phyloP scores from a whole-genome alignment of 2,797 vertebrate species.

The Champsocephalus esox region DNA sequence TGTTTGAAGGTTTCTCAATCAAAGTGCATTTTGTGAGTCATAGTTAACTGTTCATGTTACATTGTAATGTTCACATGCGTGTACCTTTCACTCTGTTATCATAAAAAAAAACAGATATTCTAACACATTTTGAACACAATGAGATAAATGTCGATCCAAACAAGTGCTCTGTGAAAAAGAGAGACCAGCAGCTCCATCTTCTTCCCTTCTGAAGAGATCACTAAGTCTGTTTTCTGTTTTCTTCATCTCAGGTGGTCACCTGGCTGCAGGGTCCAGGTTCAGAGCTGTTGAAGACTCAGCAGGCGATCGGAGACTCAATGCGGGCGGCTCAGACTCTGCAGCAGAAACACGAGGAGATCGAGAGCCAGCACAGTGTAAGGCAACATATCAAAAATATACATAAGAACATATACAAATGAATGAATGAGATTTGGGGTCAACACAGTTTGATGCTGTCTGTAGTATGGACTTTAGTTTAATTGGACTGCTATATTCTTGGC shows the following conservation, averaged over 20 bases:
- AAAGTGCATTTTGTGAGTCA: background rate
- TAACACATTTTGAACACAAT: background rate
- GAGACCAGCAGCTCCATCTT: background rate
- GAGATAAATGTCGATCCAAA: no score
- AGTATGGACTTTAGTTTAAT: background rate
- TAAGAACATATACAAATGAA: background rate
- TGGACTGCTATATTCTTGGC: background rate
- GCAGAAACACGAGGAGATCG: constrained; percentile 98
- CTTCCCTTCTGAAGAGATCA: background rate
- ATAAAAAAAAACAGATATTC: background rate
- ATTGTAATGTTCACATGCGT: background rate
- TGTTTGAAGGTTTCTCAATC: background rate
- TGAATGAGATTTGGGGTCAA: constrained; percentile 9
- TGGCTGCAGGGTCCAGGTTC: constrained; percentile 98
- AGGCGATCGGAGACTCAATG: constrained; percentile 97
- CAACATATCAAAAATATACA: constrained; percentile 16
- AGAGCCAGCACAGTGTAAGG: constrained; percentile 98
- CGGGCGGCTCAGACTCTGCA: constrained; percentile 96
- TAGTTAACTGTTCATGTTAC: background rate
- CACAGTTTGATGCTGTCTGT: background rate
- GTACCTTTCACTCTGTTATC: background rate
- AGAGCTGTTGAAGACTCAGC: constrained; percentile 95
- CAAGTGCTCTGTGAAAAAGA: no score
- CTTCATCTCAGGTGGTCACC: constrained; percentile 90
- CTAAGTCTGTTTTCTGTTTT: background rate